Evolutionary conservation across 2,797 vertebrate genomes (phyloP).

Genomic region (Protosalanx chinensis): DNA sequence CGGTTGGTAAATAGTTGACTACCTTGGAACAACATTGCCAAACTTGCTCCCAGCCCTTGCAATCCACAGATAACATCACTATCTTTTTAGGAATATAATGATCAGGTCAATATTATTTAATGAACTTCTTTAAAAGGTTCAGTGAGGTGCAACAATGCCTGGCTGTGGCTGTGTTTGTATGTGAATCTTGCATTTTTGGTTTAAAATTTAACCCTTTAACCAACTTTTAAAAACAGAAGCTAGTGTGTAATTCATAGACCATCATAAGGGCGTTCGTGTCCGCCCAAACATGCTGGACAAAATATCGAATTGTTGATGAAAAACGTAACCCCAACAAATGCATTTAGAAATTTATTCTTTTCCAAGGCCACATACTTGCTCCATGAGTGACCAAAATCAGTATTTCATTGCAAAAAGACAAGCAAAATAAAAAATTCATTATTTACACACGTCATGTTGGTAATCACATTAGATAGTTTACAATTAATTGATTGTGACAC

Average conservation of each 20-base stretch:
- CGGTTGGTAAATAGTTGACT: background rate
- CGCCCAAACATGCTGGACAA: background rate
- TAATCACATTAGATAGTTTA: slow-evolving; percentile 9
- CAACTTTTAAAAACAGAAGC: no score
- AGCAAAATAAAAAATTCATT: slow-evolving; percentile 24
- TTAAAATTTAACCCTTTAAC: no score
- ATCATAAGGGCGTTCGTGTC: background rate
- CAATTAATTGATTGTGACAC: slow-evolving; percentile 29
- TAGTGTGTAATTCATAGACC: background rate
- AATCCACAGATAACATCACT: no score
- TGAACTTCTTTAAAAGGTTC: no score
- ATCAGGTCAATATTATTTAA: no score
- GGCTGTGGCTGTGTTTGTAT: no score
- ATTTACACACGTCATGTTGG: slow-evolving; percentile 41
- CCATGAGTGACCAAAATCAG: slow-evolving; percentile 16
- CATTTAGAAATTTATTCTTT: slow-evolving; percentile 45
- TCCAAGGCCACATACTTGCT: slow-evolving; percentile 42
- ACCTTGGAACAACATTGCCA: background rate
- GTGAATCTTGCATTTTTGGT: no score
- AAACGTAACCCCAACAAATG: slow-evolving; percentile 13
- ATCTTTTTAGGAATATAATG: no score
- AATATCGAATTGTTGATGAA: background rate
- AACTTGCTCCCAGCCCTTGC: no score
- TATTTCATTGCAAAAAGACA: slow-evolving; percentile 39
- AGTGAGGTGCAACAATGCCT: no score